Evolutionary conservation across 1,140 invertebrate species (phyloP).

Genomic region (Planococcus citri): DNA sequence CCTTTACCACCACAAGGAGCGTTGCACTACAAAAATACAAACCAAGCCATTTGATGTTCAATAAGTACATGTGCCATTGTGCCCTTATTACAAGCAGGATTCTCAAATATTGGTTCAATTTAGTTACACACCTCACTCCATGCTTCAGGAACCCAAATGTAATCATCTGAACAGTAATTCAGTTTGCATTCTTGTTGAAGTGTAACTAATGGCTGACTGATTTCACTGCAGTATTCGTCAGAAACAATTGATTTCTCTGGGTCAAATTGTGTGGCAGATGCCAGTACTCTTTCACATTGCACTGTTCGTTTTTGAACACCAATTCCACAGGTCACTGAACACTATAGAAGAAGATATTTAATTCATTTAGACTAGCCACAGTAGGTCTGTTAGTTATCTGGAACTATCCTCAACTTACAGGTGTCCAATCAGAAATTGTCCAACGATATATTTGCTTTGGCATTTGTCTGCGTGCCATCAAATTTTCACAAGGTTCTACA

Average conservation of each 20-base stretch:
- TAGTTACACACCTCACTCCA: neutral
- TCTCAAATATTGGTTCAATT: too few species aligned
- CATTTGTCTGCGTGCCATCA: too few species aligned
- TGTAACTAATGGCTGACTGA: neutral
- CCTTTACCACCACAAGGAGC: neutral
- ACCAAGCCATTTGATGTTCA: too few species aligned
- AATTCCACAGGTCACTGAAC: slow-evolving; percentile 55
- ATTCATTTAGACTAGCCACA: neutral
- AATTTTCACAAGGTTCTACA: neutral
- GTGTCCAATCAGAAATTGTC: neutral
- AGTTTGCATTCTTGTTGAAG: neutral
- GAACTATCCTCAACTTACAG: neutral
- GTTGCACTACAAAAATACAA: neutral
- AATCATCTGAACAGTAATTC: neutral
- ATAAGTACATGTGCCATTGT: too few species aligned
- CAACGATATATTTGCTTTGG: too few species aligned
- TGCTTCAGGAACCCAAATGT: neutral
- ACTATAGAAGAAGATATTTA: slow-evolving; percentile 38
- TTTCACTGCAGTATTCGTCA: neutral
- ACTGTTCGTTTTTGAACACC: slow-evolving; percentile 45
- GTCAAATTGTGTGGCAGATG: neutral
- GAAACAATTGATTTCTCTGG: neutral
- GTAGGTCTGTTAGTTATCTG: neutral
- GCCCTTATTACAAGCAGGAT: too few species aligned
- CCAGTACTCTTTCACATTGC: slow-evolving; percentile 10